Evolutionary conservation across 30 jellyfish, hydroid and myxozoan species (phyloP).

Genomic region (Turritopsis rubra): DNA sequence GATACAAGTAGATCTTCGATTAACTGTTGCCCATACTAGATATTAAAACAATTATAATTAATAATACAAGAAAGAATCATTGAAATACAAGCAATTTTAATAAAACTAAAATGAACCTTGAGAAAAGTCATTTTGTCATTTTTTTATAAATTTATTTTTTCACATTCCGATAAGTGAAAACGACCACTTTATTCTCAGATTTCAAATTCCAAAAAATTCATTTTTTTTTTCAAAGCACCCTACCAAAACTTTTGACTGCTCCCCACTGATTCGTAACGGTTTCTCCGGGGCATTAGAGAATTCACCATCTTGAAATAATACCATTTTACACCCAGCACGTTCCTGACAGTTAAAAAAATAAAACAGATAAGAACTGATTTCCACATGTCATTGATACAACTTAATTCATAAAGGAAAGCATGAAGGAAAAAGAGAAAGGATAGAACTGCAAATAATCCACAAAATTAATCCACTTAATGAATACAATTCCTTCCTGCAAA

Average conservation of each 20-base stretch:
- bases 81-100: background rate
- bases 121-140: too few relatives aligned
- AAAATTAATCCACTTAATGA: too few relatives aligned
- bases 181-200: too few relatives aligned
- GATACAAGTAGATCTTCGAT: slow-evolving; percentile 72
- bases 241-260: slow-evolving; percentile 41
- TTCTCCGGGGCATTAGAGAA: slow-evolving; percentile 81
- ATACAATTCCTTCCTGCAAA: too few relatives aligned
- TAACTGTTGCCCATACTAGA: slow-evolving; percentile 81
- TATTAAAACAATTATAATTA: background rate
- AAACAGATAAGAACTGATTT: background rate
- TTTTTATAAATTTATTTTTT: too few relatives aligned
- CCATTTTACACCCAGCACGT: slow-evolving; percentile 97
- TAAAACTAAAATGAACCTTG: background rate
- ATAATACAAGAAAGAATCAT: background rate
- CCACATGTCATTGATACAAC: too few relatives aligned
- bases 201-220: background rate
- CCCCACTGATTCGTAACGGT: slow-evolving; percentile 91
- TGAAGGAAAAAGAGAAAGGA: too few relatives aligned
- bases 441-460: too few relatives aligned
- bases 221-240: background rate
- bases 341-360: slow-evolving; percentile 40
- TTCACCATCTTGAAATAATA: slow-evolving; percentile 93
- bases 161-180: too few relatives aligned
- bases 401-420: too few relatives aligned